phyloP scores from a whole-genome alignment of 2,888 invertebrate species.

The Rotaria sp. region DNA sequence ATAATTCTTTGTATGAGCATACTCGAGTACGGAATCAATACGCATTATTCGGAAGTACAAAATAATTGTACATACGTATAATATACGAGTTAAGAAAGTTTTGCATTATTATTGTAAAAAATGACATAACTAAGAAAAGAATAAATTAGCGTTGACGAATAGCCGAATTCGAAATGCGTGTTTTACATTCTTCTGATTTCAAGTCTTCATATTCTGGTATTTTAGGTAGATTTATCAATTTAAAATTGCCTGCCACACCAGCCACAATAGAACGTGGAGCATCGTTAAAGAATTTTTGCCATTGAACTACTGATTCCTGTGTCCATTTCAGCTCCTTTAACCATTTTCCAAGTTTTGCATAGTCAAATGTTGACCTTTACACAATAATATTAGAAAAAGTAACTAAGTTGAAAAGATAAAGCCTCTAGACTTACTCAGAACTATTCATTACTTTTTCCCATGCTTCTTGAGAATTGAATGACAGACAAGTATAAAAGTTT shows the following conservation, averaged over 20 bases:
- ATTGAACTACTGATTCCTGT: neutral
- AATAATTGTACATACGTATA: too few relatives aligned
- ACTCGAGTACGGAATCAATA: too few relatives aligned
- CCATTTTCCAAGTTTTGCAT: neutral
- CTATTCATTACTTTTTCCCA: neutral
- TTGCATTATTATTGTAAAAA: neutral
- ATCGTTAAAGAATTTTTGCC: neutral
- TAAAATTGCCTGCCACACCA: neutral
- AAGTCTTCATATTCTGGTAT: neutral
- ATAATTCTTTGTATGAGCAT: too few relatives aligned
- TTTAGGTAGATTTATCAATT: neutral
- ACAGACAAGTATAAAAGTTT: constrained; percentile 12
- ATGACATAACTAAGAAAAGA: neutral
- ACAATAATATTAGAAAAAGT: neutral
- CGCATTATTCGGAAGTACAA: too few relatives aligned
- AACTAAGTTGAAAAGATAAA: neutral
- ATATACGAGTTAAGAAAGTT: too few relatives aligned
- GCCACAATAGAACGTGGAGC: neutral
- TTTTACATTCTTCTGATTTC: neutral
- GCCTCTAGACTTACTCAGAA: neutral
- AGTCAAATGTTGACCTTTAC: neutral
- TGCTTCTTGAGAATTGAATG: constrained; percentile 5
- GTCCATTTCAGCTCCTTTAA: neutral
- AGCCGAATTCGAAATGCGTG: neutral
- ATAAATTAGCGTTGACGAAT: neutral